Evolutionary conservation across 1,140 invertebrate species (phyloP), one percentile per base, ranked within the genome.

Genomic region (Sitobion miscanthi): DNA sequence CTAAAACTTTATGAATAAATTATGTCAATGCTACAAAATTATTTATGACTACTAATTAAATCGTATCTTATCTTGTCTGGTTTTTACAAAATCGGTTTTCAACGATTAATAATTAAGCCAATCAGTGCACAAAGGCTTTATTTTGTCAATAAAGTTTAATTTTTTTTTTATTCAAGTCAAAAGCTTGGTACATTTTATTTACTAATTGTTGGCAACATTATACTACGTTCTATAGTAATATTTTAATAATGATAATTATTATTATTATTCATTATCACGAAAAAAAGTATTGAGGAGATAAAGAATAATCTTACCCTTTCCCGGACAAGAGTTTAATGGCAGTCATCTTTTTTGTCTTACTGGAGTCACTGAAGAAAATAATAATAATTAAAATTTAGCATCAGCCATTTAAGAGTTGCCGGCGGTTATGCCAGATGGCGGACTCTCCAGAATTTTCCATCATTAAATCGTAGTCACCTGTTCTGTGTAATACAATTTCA

Each of bases 391-490:
- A 42, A 47, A 86, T 47, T 86, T 47, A 86, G 25, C 45, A 45
- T 86, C 25, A 30, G 23, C 25, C 38, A 30, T 42, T 86, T 86
- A 17, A 14, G 38, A 30, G 5, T 30, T 47, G 21, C 83, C 23
- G 23, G 21, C 45, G 42, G 23, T 47, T 30, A 45, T 45, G 25
- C 85, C 42, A 86, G 85, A 86, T 47, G 85, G 42, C 4, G 11
- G 42, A 25, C 38, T 86, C 5, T 30, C 11, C 0, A 14, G 83
- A 47, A 86, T 86, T 86, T 86, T 47, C 25, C 45, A 30, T 86
- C 85, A 47, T 86, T 47, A 86, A 47, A 86, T 45, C 25, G 85
- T 47, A 86, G 42, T 45, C 42, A 86, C 85, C 42, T 86, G 85
- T 47, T 86, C 4, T 30, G 42, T 86, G 45, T 47, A n/a, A 86